Conservation (phyloP, 2,888 invertebrate genomes). For the Eupithecia insigniata region DNA sequence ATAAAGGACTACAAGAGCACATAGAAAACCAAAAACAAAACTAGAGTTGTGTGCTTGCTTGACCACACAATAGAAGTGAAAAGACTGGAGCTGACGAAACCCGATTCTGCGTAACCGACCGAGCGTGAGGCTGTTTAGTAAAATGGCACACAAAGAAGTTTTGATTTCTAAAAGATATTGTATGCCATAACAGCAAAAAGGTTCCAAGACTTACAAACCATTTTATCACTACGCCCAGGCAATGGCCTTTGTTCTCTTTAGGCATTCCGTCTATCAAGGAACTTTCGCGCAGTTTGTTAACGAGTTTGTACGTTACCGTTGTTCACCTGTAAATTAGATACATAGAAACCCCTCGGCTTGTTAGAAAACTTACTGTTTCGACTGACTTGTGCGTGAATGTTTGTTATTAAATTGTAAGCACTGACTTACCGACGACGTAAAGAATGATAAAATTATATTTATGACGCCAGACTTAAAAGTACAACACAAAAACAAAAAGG, state of each 20-base stretch:
- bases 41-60: background rate
- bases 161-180: background rate
- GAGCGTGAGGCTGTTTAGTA: background rate
- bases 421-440: background rate
- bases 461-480: background rate
- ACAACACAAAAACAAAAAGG: too few species aligned
- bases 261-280: constrained; percentile 50
- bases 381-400: constrained; percentile 4
- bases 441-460: background rate
- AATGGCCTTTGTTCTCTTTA: constrained; percentile 42
- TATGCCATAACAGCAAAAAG: background rate
- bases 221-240: background rate
- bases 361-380: background rate
- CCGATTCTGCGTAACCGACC: background rate
- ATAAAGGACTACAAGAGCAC: background rate
- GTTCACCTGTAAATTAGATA: constrained; percentile 45
- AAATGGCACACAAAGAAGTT: background rate
- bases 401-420: background rate
- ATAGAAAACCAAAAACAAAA: background rate
- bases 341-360: constrained; percentile 38
- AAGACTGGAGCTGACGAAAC: background rate
- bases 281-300: constrained; percentile 46
- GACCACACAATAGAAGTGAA: background rate
- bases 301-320: constrained; percentile 43
- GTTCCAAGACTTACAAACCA: constrained; percentile 17